Percentiles rank a stretch among this genome's conserved stretches.
Conservation (phyloP, 2,797 vertebrate genomes). For the Dryobates pubescens region DNA sequence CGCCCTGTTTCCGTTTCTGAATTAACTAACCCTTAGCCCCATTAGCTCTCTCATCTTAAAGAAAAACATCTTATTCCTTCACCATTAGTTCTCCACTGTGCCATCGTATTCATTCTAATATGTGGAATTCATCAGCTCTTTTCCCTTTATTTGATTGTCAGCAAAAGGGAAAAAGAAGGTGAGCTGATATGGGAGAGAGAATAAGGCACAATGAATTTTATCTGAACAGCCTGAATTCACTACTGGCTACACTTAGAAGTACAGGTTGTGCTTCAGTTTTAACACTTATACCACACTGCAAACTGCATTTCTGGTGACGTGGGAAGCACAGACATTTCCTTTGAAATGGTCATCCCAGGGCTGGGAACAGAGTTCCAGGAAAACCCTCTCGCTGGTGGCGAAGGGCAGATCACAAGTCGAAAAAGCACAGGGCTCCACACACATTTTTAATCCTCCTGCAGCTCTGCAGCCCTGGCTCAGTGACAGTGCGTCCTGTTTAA, state of each 20-base stretch:
- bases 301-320: background rate
- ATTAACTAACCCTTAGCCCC: slow-evolving; percentile 66
- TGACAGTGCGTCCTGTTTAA: background rate
- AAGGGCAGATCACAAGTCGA: background rate
- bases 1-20: slow-evolving; percentile 45
- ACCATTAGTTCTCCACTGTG: slow-evolving; percentile 25
- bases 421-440: slow-evolving; percentile 1
- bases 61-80: slow-evolving; percentile 48
- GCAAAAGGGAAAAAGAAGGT: background rate
- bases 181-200: background rate
- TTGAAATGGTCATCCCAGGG: background rate
- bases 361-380: slow-evolving; percentile 37
- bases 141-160: slow-evolving; percentile 7
- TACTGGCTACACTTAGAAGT: background rate
- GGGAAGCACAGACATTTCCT: background rate
- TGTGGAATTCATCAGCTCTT: slow-evolving; percentile 66
- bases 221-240: background rate
- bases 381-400: background rate
- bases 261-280: background rate
- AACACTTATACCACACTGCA: background rate
- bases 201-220: background rate
- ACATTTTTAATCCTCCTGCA: background rate
- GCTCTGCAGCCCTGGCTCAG: slow-evolving; percentile 2
- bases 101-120: slow-evolving; percentile 39
- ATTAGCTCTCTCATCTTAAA: slow-evolving; percentile 61